A percentile compares a stretch with the other conserved stretches of the same genome.
Evolutionary conservation across 2,797 vertebrate species (phyloP).

Genomic region (Sorex maritimensis): DNA sequence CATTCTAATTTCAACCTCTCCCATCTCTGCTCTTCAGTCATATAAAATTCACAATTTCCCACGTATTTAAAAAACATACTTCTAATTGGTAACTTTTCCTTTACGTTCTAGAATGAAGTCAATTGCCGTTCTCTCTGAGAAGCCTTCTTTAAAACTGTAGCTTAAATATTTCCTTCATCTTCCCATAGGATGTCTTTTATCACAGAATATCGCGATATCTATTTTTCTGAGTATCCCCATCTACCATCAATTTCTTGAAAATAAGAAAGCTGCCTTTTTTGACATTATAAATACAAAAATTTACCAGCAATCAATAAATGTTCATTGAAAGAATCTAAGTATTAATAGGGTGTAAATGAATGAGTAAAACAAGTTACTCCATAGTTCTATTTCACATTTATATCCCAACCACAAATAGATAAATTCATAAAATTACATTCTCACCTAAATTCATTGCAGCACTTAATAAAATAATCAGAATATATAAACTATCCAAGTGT

Average conservation of each 20-base stretch:
- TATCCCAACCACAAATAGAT: no score
- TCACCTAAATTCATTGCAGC: no score
- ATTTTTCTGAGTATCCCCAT: neutral
- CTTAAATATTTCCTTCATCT: neutral
- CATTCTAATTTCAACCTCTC: constrained; percentile 46
- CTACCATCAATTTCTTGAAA: constrained; percentile 39
- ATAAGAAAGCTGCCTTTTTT: constrained; percentile 6
- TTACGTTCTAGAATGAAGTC: neutral
- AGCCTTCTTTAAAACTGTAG: neutral
- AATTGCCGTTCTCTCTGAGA: constrained; percentile 51
- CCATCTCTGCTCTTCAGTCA: neutral
- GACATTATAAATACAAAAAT: neutral
- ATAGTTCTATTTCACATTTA: no score
- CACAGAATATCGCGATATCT: neutral
- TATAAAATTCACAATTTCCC: neutral
- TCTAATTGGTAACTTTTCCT: neutral
- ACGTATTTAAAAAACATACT: constrained; percentile 18
- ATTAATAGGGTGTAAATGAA: neutral
- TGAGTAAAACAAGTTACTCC: no score
- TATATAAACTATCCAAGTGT: no score
- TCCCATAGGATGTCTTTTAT: constrained; percentile 3
- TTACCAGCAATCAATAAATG: constrained; percentile 4
- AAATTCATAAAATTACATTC: no score
- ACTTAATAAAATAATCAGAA: no score
- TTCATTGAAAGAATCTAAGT: constrained; percentile 39